Conservation (phyloP, 2,797 vertebrate genomes). For the Oreochromis grahami region DNA sequence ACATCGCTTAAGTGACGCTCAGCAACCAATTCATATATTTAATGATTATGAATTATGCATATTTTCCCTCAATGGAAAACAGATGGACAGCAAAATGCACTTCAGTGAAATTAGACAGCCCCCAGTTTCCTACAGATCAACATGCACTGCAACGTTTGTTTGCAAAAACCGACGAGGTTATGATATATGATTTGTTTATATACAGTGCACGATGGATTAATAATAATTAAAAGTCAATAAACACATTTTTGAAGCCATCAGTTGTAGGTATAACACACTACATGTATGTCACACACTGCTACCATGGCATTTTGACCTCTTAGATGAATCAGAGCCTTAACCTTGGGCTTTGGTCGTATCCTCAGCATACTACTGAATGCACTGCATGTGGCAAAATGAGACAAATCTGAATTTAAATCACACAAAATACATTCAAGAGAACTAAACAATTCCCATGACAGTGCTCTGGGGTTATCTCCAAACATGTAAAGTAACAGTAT, state of each 20-base stretch:
- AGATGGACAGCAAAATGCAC: constrained; percentile 32
- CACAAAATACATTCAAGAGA: constrained; percentile 38
- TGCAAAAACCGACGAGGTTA: neutral
- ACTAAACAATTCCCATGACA: constrained; percentile 26
- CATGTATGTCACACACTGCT: neutral
- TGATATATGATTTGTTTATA: neutral
- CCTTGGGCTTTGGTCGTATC: neutral
- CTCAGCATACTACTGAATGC: neutral
- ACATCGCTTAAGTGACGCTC: neutral
- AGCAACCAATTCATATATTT: constrained; percentile 6
- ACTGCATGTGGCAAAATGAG: constrained; percentile 2
- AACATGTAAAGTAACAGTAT: constrained; percentile 47
- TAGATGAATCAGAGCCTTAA: constrained; percentile 8
- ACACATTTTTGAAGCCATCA: neutral
- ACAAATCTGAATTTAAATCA: constrained; percentile 49
- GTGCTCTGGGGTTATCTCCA: constrained; percentile 34
- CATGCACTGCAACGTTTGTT: neutral
- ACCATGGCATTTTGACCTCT: neutral
- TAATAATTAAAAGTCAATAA: neutral
- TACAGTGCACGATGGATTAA: neutral
- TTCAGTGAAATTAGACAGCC: constrained; percentile 6
- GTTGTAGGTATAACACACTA: neutral
- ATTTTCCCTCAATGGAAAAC: constrained; percentile 26
- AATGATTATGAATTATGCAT: constrained; percentile 40
- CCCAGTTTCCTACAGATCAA: constrained; percentile 43